Evolutionary conservation across 2,113 vertebrate species (phyloP), one percentile per base, ranked within the genome.

Genomic region (Sceloporus tristichus): DNA sequence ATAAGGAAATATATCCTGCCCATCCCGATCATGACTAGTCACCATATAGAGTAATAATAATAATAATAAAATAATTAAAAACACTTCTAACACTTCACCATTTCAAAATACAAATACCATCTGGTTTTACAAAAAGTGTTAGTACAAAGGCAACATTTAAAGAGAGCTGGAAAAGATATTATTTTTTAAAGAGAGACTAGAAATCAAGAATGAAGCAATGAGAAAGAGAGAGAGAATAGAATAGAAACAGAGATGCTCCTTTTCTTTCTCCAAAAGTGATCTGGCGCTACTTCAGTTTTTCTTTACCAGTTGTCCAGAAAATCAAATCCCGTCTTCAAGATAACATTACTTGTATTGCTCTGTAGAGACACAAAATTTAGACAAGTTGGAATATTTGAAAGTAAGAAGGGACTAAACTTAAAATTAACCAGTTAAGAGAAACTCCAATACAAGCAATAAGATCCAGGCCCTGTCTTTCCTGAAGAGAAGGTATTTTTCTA

Each of bases 301-400:
- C 87, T 96, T 97, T 99, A 99, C 99, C 99, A 99, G 95, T 99
- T 99, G 97, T 99, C 99, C 92, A 99, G 96, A 96, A 99, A 99
- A 96, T 99, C 99, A 89, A 99, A 99, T 85, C 99, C 99, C 0
- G 98, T 99, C 98, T 99, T 99, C 97, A 99, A 97, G 95, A 99
- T 94, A 92, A 92, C 95, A 90, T 91, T 99, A 96, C 97, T 98
- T 18, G 98, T 96, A 94, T 98, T 98, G 91, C 97, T 98, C 98
- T 99, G 97, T 14, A 85, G 86, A 75, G 38, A 89, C 97, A 25
- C 85, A 84, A 74, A 38, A 90, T 68, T 82, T 70, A 62, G 74
- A 73, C 25, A 85, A 80, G 7, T 34, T 56, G 53, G 34, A 85
- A 66, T 79, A 79, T 2, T 53, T 73, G 56, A 54, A 54, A 68